Base-by-base conservation (phyloP, 1,140 invertebrate species). In the Papilio machaon region DNA sequence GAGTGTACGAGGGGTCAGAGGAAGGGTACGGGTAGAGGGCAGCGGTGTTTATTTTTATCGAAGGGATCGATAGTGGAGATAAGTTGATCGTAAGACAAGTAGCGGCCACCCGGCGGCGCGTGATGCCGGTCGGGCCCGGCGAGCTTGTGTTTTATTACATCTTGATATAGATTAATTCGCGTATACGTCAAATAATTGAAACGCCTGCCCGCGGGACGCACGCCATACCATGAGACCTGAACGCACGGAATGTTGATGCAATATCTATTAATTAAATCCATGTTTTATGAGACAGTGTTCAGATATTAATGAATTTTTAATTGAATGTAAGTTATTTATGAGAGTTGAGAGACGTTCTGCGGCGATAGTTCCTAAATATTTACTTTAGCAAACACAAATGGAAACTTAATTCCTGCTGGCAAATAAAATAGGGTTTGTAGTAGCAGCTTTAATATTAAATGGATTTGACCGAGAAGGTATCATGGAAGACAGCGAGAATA, bases 21-120 rank as follows among this genome's bases (percentile, higher is more conserved):
- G 23, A 4, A 35, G 30, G 5, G 23, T 23, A 23, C 23, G 30
- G 76, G 35, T n/a, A 35, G 43, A 43, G 85, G 86, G 85, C 86
- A 89, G 86, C 81, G 85, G 86, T 86, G 88, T 90, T 91, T 92
- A 90, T 93, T 94, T 92, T 93, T 92, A 93, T 93, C 91, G 87
- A 84, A 85, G 85, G 90, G 89, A 93, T 93, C 92, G 92, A 94
- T 94, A 91, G 88, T 92, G 87, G 90, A 94, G 93, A 94, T 94
- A 94, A 93, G 90, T 91, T 90, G 89, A 90, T 92, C 90, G 93
- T 93, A 94, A 94, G 93, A 94, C 93, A 89, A 92, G 93, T 92
- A 94, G 93, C 91, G 93, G 86, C 93, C 93, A 94, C 93, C 91
- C 91, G 90, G 86, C 83, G 83, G 80, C 83, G 82, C 84, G 85